Base-by-base conservation (phyloP, 1,140 invertebrate genomes). In the Euwallacea similis region DNA sequence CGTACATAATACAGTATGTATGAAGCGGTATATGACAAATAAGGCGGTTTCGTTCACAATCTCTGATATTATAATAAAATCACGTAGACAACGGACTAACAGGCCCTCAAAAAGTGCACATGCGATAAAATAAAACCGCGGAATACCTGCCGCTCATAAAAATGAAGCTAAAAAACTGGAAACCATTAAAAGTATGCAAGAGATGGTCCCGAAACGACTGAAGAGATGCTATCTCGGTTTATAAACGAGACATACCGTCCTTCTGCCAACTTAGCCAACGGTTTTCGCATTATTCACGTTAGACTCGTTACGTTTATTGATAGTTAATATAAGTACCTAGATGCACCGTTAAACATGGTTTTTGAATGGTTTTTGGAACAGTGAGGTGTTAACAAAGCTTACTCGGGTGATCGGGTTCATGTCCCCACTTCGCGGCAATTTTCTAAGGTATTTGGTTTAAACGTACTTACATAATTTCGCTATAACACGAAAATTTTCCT, bases 211-310 rank as follows among this genome's bases (percentile, higher is more conserved):
- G 59, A 69, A 69, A 69, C 68, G 68, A 69, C 59, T 63, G n/a
- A 58, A 55, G 47, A 69, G 68, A 69, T 69, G 33, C 63, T 69
- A 69, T 69, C 68, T 7, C n/a, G 46, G 62, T 53, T 69, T 69
- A 69, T 69, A 69, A 69, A 69, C 68, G 68, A 69, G 60, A 69
- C 68, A 63, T 69, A 69, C 68, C 59, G 68, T 69, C 68, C 66
- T 61, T 41, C 8, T 65, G 63, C 46, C 16, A 60, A 50, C 42
- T 67, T 53, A 42, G 21, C 21, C 41, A 7, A n/a, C 10, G 47
- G 59, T 56, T 69, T 63, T 63, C 44, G 56, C 66, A 41, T n/a
- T 11, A 42, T 13, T 41, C 10, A 59, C 55, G 54, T 42, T 59
- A 59, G 21, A 33, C 21, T 33, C 21, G 21, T 33, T 33, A 33